Evolutionary conservation across 2,888 invertebrate genomes (phyloP), one percentile per base, ranked within the genome.

Genomic region (Volucella inanis): DNA sequence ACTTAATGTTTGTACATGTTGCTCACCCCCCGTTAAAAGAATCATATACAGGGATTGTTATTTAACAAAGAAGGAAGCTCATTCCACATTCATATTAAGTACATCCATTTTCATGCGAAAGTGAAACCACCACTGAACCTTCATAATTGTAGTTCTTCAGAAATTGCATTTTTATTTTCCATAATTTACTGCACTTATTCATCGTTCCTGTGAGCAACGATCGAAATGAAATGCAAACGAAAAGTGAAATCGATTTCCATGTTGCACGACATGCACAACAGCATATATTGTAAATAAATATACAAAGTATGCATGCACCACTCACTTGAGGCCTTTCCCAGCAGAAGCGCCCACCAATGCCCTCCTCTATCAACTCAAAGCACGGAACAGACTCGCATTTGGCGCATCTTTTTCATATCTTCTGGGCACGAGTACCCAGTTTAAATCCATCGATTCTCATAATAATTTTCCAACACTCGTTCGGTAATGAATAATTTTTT

Each of bases 221-320:
- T 77, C 55, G 41, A 77, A 55, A 61, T 39, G 47, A 77, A 68
- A 67, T 70, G 62, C 57, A 64, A 64, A 47, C 50, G 9, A 22
- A 82, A 82, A 82, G 71, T 82, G 65, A 82, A 82, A 77, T 82
- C 61, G 71, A 70, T 77, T 82, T 77, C 49, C 77, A 67, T 77
- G 65, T 14, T 54, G 50, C 77, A 57, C 54, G 61, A 49, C 49
- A 61, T 65, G 70, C 75, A 31, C 47, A 14, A 38, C 50, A 14
- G 14, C 15, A 59, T 54, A 22, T 70, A 76, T 52, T n/a, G 31
- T 9, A 71, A 38, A 50, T 8, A 15, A 31, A 31, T 31, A 6
- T 31, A 31, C 31, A 3, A 41, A 12, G 49, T 49, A 49, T 59
- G 38, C 59, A 57, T 55, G 38, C 68, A 12, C 10, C 55, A 45